Conservation (phyloP, 2,113 vertebrate species). For the Sturnira hondurensis region DNA sequence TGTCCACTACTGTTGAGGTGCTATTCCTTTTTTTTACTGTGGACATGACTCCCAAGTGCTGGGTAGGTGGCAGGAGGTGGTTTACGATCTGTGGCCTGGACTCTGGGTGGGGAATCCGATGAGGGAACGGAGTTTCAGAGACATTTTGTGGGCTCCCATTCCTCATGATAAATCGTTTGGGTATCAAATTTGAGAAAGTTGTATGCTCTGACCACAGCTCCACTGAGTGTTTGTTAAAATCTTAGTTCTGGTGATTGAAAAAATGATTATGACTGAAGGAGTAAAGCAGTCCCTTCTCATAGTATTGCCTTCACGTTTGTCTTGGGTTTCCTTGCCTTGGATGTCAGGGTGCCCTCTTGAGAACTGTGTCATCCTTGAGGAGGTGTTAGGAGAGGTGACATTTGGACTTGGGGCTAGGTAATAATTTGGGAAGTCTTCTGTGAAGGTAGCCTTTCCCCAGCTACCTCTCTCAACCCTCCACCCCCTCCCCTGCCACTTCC, state of each 20-base stretch:
- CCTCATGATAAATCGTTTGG: not conserved
- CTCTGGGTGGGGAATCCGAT: not conserved
- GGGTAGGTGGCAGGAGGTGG: not conserved
- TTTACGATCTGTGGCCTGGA: not conserved
- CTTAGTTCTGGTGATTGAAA: not conserved
- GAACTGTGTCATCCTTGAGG: not conserved
- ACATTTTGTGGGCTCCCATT: not conserved
- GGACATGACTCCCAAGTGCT: not conserved
- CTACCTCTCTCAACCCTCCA: conserved; percentile 37
- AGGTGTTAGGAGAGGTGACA: conserved; percentile 3
- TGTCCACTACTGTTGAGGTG: not conserved
- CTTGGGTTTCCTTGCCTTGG: conserved; percentile 20
- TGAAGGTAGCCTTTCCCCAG: conserved; percentile 24
- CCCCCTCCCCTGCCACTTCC: conserved; percentile 34
- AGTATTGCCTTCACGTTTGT: not conserved
- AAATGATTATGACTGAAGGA: not conserved
- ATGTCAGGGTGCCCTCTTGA: not conserved
- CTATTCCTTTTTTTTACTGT: not conserved
- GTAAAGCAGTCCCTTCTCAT: not conserved
- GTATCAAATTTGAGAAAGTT: not conserved
- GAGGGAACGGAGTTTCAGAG: conserved; percentile 13
- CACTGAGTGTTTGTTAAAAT: not conserved
- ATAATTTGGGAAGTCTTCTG: conserved; percentile 33
- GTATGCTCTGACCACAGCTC: not conserved
- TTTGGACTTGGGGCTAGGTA: conserved; percentile 37